phyloP scores from a whole-genome alignment of 2,888 invertebrate species.

The Protophormia terraenovae region DNA sequence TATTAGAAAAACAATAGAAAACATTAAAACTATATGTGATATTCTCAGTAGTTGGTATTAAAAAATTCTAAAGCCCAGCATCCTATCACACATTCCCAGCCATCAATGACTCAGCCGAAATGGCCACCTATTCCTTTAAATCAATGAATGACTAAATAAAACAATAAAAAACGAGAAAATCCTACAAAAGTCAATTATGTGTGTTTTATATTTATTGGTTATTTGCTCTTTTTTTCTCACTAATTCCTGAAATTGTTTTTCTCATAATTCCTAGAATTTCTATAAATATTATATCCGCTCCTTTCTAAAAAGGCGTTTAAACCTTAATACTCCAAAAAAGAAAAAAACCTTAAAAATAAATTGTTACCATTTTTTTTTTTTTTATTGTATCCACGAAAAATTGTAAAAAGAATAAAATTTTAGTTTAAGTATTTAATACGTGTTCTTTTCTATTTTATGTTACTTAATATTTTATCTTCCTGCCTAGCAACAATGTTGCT shows the following conservation, averaged over 20 bases:
- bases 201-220: slow-evolving; percentile 72
- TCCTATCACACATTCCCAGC: slow-evolving; percentile 18
- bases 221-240: slow-evolving; percentile 50
- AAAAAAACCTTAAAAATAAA: slow-evolving; percentile 30
- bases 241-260: background rate
- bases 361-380: slow-evolving; percentile 8
- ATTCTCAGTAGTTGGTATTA: slow-evolving; percentile 52
- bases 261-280: slow-evolving; percentile 18
- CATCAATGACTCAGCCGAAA: slow-evolving; percentile 71
- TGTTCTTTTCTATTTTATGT: slow-evolving; percentile 29
- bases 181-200: slow-evolving; percentile 78
- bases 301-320: slow-evolving; percentile 25
- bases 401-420: slow-evolving; percentile 8
- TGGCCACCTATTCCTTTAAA: background rate
- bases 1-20: slow-evolving; percentile 1
- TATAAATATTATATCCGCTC: background rate
- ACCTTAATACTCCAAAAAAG: background rate
- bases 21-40: slow-evolving; percentile 4
- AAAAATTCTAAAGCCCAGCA: slow-evolving; percentile 33
- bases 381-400: background rate
- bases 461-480: background rate
- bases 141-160: slow-evolving; percentile 42
- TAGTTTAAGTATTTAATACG: slow-evolving; percentile 26
- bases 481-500: no score
- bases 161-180: slow-evolving; percentile 63